Conservation (phyloP, 2,797 vertebrate genomes). For the Chiroxiphia lanceolata region DNA sequence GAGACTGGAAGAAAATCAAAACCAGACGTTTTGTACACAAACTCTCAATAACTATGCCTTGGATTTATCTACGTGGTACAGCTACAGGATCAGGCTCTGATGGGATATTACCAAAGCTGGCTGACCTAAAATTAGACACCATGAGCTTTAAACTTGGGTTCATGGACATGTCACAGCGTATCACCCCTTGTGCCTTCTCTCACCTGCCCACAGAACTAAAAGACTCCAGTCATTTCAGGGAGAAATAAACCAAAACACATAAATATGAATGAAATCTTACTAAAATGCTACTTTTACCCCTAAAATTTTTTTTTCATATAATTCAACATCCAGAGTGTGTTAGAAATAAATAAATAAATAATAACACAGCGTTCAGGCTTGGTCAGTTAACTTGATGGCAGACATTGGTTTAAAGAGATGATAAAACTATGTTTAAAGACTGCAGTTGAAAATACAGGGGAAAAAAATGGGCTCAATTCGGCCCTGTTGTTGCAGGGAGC, state of each 20-base stretch:
- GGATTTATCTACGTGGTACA: background rate
- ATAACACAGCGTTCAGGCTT: background rate
- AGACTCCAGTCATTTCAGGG: background rate
- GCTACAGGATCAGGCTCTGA: background rate
- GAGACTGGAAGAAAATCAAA: background rate
- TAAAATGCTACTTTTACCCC: background rate
- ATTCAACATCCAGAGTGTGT: background rate
- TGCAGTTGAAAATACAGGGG: background rate
- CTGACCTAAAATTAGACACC: constrained; percentile 50
- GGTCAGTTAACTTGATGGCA: background rate
- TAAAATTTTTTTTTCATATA: background rate
- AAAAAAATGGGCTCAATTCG: fast-evolving
- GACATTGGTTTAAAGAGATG: background rate
- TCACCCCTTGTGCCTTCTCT: background rate
- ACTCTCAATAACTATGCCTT: background rate
- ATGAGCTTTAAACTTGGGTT: constrained; percentile 49
- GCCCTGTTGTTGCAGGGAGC: background rate
- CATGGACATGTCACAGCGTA: constrained; percentile 16
- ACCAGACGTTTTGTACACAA: background rate
- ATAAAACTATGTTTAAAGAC: background rate
- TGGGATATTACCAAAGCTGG: constrained; percentile 14
- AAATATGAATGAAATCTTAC: background rate
- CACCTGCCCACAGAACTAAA: background rate
- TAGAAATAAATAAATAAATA: background rate
- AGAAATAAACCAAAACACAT: background rate